Conservation (phyloP, 1,140 invertebrate genomes). For the silkworm (Bombyx mori) region ASM3026992v2 NC_085116.1:1306501-1307000, state of each 20-base stretch:
- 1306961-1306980: not conserved
- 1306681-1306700: conserved; percentile 77
- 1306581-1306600: conserved; percentile 84
- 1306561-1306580: conserved; percentile 62
- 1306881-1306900: too few relatives aligned
- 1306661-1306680: conserved; percentile 79
- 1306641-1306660: conserved; percentile 83
- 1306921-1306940: too few relatives aligned
- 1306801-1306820: not conserved
- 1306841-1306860: too few relatives aligned
- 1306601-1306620: conserved; percentile 86
- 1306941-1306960: not conserved
- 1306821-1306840: too few relatives aligned
- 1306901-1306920: too few relatives aligned
- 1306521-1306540: conserved; percentile 67
- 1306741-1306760: conserved; percentile 65
- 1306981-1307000: conserved; percentile 1
- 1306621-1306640: conserved; percentile 81
- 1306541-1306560: conserved; percentile 49
- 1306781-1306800: conserved; percentile 62
- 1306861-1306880: too few relatives aligned
- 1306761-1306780: conserved; percentile 64
- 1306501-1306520: conserved; percentile 72
- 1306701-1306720: conserved; percentile 30
- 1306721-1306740: conserved; percentile 49